Base-by-base conservation (phyloP, 1,140 invertebrate species). In the Dendrolimus kikuchii region DNA sequence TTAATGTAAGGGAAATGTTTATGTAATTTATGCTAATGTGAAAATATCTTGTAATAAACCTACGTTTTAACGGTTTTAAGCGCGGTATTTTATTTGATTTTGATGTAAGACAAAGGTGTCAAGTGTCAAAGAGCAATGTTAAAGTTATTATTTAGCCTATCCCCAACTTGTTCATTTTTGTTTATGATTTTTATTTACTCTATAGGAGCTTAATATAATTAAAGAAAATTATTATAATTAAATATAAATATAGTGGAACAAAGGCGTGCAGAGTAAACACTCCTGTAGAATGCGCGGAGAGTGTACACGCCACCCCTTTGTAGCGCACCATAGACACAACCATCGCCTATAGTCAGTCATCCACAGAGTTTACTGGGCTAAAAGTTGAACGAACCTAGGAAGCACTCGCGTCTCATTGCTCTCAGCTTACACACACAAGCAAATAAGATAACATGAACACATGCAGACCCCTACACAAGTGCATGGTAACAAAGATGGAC, bases 301-400 rank as follows among this genome's bases (percentile, higher is more conserved):
- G 46, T 57, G 55, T 62, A 55, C 57, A 65, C 53, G 7, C 52
- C 56, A 57, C 60, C 53, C 57, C 60, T 63, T 68, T 58, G 62
- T 62, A 23, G 45, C 41, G 48, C 44, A 57, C 54, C 51, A 53
- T 64, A 70, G 53, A 60, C 58, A 67, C 49, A 51, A 42, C 55
- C 38, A 48, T 60, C 64, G 73, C 62, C 60, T 71, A 74, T 71
- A 70, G 59, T 51, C 65, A 62, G 51, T 64, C 68, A 60, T 51
- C 50, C 61, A 59, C 72, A 68, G 72, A 83, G 82, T 86, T 86
- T 83, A 86, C 80, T 86, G 74, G 82, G 82, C 78, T 82, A 86
- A 75, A 83, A 86, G 82, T 81, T 83, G 80, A 86, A 86, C 60
- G 81, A 82, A 82, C 81, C 72, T 77, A 77, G 73, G 74, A 76